Evolutionary conservation across 2,797 vertebrate genomes (phyloP).

Genomic region (Chaetodon trifasciatus): DNA sequence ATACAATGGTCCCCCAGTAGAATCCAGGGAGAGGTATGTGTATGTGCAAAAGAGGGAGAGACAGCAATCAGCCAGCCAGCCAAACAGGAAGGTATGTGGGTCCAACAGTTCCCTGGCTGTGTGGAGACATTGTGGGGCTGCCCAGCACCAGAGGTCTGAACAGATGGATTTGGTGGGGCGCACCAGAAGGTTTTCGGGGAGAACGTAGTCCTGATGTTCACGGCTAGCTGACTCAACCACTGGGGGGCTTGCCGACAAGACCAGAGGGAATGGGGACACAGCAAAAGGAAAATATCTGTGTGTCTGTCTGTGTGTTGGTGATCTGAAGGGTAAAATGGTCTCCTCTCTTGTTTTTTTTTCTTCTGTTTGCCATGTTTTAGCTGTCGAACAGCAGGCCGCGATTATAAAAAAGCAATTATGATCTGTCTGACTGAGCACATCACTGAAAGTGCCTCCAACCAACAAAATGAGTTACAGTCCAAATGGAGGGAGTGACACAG

Average conservation of each 20-base stretch:
- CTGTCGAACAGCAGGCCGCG: slow-evolving; percentile 47
- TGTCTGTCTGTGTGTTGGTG: slow-evolving; percentile 23
- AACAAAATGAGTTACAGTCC: slow-evolving; percentile 32
- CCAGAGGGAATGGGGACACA: background rate
- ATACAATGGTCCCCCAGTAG: background rate
- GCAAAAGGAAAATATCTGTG: background rate
- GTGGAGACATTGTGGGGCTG: slow-evolving; percentile 35
- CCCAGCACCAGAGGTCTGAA: slow-evolving; percentile 64
- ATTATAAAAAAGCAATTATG: slow-evolving; percentile 64
- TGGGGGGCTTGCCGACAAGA: slow-evolving; percentile 25
- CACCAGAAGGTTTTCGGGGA: slow-evolving; percentile 65
- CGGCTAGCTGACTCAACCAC: slow-evolving; percentile 63
- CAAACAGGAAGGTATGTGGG: slow-evolving; percentile 56
- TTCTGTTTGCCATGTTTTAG: slow-evolving; percentile 33
- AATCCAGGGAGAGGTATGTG: background rate
- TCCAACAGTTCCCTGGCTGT: slow-evolving; percentile 43
- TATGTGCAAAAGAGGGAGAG: slow-evolving; percentile 1
- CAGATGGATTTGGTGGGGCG: slow-evolving; percentile 76
- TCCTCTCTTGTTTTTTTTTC: slow-evolving; percentile 7
- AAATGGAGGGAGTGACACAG: slow-evolving; percentile 40
- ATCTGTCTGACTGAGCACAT: slow-evolving; percentile 61
- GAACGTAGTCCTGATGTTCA: slow-evolving; percentile 72
- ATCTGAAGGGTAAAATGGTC: slow-evolving; percentile 7
- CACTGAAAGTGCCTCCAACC: slow-evolving; percentile 40
- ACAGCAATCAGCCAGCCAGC: slow-evolving; percentile 25